phyloP scores from a whole-genome alignment of 2,797 vertebrate species.

The Bradypodion ventrale region DNA sequence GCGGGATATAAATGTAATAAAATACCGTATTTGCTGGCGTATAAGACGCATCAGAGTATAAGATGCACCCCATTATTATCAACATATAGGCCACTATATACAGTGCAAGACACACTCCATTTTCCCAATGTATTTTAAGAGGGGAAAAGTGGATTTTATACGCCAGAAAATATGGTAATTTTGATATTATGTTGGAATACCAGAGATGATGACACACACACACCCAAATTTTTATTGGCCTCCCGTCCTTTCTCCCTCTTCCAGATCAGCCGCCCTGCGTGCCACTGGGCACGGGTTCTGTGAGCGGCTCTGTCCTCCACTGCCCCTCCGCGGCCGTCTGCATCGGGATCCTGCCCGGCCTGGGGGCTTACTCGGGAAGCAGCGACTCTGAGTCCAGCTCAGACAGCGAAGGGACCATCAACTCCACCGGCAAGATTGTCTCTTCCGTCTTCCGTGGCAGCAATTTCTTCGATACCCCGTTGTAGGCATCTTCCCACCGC shows the following conservation, averaged over 20 bases:
- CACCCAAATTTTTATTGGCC: rapidly evolving
- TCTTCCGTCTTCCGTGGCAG: slow-evolving; percentile 83
- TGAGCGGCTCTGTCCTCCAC: slow-evolving; percentile 78
- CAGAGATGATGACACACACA: no score
- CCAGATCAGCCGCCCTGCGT: slow-evolving; percentile 72
- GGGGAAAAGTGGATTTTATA: no score
- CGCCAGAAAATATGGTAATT: no score
- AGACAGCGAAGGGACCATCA: slow-evolving; percentile 95
- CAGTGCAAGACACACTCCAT: no score
- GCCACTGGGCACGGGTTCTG: slow-evolving; percentile 68
- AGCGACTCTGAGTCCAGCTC: slow-evolving; percentile 98
- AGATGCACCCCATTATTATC: no score
- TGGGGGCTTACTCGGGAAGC: slow-evolving; percentile 94
- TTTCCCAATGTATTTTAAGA: no score
- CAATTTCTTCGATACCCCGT: slow-evolving; percentile 77
- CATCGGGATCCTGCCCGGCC: slow-evolving; percentile 92
- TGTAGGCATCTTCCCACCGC: slow-evolving; percentile 51
- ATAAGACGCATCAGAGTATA: no score
- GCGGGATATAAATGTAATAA: no score
- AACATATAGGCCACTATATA: no score
- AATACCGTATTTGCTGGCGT: no score
- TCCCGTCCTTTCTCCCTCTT: not conserved
- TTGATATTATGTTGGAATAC: no score
- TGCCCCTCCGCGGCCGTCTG: slow-evolving; percentile 93
- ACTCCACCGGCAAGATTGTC: slow-evolving; percentile 84